Base-by-base conservation (phyloP, 2,797 vertebrate genomes). In the Syngnathus rostellatus region DNA sequence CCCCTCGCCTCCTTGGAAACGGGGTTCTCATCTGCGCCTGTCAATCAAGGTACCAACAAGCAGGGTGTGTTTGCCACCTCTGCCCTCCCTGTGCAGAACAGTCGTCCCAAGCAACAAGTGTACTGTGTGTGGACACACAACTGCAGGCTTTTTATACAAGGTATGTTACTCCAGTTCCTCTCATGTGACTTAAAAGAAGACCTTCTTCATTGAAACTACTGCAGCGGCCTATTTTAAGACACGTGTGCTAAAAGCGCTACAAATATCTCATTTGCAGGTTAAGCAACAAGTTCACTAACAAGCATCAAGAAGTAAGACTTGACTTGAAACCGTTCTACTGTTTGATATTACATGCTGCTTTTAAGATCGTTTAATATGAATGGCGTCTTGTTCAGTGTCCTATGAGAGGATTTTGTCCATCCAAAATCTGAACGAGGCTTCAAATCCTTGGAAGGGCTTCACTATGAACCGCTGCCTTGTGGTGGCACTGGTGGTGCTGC, bases 391-490 rank as follows among this genome's bases (percentile, higher is more conserved):
- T 25, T 68, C 41, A 91, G 91, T 89, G 88, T 83, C 88, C 62
- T 90, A 91, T 65, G 86, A 85, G 0, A 80, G 85, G 46, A 86
- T 90, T 77, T 78, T 90, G 67, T 80, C 89, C 17, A 81, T 91
- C 6, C 78, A 88, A 71, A 77, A 79, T 55, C 68, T 92, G 72
- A 86, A 78, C 12, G 83, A 90, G 4, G 87, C 90, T 62, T 79
- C 85, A 2, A 93, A 94, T 67, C 94, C 94, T 55, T 97, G 95
- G 95, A 94, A 93, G 63, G 91, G 93, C 10, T 63, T 97, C 68
- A 92, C 94, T 0, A 89, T 98, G 83, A 98, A 96, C 85, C 93
- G 93, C 53, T 97, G 94, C 75, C 73, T 99, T 63, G 82, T 93
- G 63, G 67, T 97, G 70, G 92, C 94, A 1, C 82, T 94, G 0